Base-by-base conservation (phyloP, 2,888 invertebrate species). In the Ectemnius continuus region DNA sequence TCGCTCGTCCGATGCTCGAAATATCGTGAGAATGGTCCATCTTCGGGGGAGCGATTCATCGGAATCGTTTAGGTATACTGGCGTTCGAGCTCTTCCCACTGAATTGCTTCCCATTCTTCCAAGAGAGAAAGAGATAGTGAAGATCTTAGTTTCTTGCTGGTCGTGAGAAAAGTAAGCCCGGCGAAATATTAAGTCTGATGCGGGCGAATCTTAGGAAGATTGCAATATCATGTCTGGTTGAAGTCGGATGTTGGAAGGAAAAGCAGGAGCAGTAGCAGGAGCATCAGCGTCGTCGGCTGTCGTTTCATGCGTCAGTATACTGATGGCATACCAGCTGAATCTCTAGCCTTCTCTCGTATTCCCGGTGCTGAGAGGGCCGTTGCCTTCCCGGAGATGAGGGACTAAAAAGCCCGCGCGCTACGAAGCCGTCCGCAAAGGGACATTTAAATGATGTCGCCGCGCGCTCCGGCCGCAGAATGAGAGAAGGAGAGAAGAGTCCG, bases 401-500 rank as follows among this genome's bases (percentile, higher is more conserved):
- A 88, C 87, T 87, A 89, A 90, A 90, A 89, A 90, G 36, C 87
- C 80, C 79, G 82, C 82, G 84, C 82, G 84, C 84, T 36, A 11
- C 36, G 36, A 83, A 14, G 52, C 52, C 16, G 81, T 82, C 85
- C 82, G 85, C 85, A 83, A 84, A 87, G 87, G 87, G 86, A 89
- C 90, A 90, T 90, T 90, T 90, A 90, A 90, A 90, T 90, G 89
- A 90, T 86, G 88, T 88, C 86, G 88, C 77, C 84, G 82, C 81
- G 76, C 84, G 82, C 81, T 77, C 80, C 76, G 77, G 77, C 79
- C n/a, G 81, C 66, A 58, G 67, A 58, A 60, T 69, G 46, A 70
- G 46, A 70, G 66, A 47, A 5, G 63, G 80, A 48, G 23, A 72
- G 63, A 73, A 23, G 69, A 67, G 76, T 66, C 76, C 79, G 68